These are phyloP conservation scores for Pristionchus japonicus DNA, from an alignment of 2,888 invertebrate genomes.

Conservation along the genomic window DNA sequence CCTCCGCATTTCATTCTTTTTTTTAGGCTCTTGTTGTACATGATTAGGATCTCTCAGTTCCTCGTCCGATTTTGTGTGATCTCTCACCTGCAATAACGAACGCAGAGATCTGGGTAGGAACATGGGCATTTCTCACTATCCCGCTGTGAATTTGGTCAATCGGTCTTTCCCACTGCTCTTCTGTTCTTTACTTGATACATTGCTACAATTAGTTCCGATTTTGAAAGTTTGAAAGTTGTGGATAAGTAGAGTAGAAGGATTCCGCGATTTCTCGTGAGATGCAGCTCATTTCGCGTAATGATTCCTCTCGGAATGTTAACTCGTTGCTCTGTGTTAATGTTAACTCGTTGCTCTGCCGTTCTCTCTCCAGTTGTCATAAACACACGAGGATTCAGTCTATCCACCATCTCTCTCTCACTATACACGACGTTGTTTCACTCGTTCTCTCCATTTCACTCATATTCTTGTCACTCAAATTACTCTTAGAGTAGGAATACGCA, in stretches of 20 bases:
- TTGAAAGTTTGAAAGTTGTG: not conserved
- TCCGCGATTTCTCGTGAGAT: not conserved
- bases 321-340: not conserved
- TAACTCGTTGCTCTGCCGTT: not conserved
- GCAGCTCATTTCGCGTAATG: not conserved
- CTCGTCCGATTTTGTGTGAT: no score
- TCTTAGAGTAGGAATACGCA: no score
- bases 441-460: not conserved
- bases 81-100: no score
- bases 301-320: not conserved
- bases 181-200: no score
- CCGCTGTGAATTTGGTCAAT: no score
- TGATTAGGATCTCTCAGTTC: no score
- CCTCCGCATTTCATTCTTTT: no score
- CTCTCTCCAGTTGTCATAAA: not conserved
- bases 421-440: not conserved
- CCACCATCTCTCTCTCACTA: constrained; percentile 7
- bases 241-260: no score
- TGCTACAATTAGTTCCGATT: not conserved
- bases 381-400: constrained; percentile 18
- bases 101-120: no score
- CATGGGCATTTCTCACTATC: no score
- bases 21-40: no score
- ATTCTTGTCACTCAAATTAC: no score
- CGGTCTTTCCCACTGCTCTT: not conserved